Percentiles rank a stretch among this genome's conserved stretches.
phyloP scores from a whole-genome alignment of 2,113 vertebrate genomes.

The Odocoileus hemionus region DNA sequence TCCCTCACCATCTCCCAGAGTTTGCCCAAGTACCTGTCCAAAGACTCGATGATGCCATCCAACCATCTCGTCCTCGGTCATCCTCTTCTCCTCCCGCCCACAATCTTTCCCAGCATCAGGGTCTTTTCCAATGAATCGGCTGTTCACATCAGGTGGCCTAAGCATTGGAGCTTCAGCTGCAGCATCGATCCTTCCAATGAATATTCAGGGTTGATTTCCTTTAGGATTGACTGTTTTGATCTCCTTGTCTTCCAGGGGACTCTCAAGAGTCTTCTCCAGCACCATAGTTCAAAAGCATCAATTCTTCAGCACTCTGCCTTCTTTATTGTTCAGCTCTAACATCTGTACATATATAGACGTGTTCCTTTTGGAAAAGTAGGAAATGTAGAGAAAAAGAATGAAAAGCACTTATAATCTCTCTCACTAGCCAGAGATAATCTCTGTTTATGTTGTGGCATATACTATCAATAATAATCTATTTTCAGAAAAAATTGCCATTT shows the following conservation, averaged over 20 bases:
- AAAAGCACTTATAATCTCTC: not conserved
- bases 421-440: not conserved
- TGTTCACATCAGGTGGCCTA: not conserved
- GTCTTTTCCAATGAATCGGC: not conserved
- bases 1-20: not conserved
- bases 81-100: not conserved
- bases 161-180: not conserved
- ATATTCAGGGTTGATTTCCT: not conserved
- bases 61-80: not conserved
- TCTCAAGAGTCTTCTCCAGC: not conserved
- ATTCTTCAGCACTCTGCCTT: not conserved
- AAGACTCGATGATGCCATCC: not conserved
- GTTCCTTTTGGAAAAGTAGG: not conserved
- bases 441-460: not conserved
- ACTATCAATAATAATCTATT: not conserved
- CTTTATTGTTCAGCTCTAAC: not conserved
- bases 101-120: not conserved
- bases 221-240: not conserved
- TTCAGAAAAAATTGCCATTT: not conserved
- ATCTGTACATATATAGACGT: not conserved
- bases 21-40: not conserved
- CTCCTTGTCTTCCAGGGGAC: not conserved
- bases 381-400: not conserved
- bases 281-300: not conserved
- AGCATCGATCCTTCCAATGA: not conserved